Percentiles rank a stretch among this genome's conserved stretches.
These are phyloP conservation scores for Catocala fraxini DNA, from an alignment of 2,888 invertebrate genomes.

Conservation along the genomic window DNA sequence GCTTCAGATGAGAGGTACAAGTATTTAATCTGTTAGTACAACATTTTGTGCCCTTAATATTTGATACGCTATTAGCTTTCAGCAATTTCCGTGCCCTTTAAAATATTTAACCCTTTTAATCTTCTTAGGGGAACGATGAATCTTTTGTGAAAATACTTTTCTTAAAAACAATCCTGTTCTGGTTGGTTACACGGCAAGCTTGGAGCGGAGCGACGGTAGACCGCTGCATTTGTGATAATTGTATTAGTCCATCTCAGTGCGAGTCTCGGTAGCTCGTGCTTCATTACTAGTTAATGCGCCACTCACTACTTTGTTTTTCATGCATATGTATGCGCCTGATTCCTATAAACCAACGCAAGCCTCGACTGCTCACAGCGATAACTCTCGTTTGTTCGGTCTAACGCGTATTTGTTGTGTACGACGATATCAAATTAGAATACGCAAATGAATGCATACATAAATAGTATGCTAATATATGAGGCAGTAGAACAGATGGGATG, in stretches of 20 bases:
- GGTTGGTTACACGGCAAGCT: neutral
- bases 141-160: neutral
- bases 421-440: too few species aligned
- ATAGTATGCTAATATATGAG: neutral
- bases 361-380: too few species aligned
- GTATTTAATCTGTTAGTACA: neutral
- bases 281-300: neutral
- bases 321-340: neutral
- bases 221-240: too few species aligned
- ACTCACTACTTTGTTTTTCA: conserved; percentile 2
- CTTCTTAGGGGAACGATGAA: neutral
- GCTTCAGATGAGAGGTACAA: too few species aligned
- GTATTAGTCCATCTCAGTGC: too few species aligned
- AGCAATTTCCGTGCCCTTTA: conserved; percentile 1
- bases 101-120: conserved; percentile 1
- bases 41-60: neutral
- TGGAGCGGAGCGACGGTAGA: too few species aligned
- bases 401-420: too few species aligned
- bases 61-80: neutral
- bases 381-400: too few species aligned
- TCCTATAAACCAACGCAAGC: too few species aligned
- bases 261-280: too few species aligned
- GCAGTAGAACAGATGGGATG: neutral
- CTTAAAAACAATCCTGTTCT: conserved; percentile 4
- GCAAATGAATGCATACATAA: too few species aligned